These are phyloP conservation scores for Triplophysa rosa DNA, from an alignment of 2,113 vertebrate species.

Conservation along the genomic window DNA sequence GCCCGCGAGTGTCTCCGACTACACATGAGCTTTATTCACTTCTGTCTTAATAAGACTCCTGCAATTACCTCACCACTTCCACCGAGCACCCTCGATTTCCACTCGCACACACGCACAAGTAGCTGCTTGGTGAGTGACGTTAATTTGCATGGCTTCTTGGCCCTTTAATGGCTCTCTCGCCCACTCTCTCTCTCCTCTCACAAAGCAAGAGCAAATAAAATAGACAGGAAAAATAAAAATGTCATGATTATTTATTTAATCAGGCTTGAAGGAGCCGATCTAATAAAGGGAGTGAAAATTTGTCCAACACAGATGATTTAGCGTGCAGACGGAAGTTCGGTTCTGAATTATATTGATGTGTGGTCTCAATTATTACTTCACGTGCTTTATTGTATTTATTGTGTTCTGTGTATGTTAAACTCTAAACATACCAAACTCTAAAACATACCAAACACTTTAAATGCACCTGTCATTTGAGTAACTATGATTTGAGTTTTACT, in stretches of 20 bases:
- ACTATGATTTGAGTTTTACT: slow-evolving; percentile 1
- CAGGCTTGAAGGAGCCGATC: slow-evolving; percentile 55
- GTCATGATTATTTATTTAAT: slow-evolving; percentile 60
- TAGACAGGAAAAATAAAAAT: slow-evolving; percentile 57
- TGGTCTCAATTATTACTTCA: slow-evolving; percentile 12
- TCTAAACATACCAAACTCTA: not conserved
- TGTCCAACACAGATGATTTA: slow-evolving; percentile 52
- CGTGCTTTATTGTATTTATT: slow-evolving; percentile 2
- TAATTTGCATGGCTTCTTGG: slow-evolving; percentile 80
- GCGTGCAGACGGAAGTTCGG: slow-evolving; percentile 15
- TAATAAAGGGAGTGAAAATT: slow-evolving; percentile 51
- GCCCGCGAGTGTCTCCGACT: slow-evolving; percentile 53
- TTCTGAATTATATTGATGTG: slow-evolving; percentile 9
- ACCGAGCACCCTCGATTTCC: slow-evolving; percentile 17
- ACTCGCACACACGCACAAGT: slow-evolving; percentile 38
- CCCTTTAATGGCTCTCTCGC: slow-evolving; percentile 72
- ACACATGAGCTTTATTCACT: slow-evolving; percentile 22
- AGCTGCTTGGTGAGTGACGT: slow-evolving; percentile 76
- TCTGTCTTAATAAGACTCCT: slow-evolving; percentile 49
- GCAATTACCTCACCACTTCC: slow-evolving; percentile 45
- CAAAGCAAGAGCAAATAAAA: slow-evolving; percentile 52
- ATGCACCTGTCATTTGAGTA: not conserved
- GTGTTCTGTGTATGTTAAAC: not conserved
- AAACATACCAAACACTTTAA: not conserved
- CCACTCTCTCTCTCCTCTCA: slow-evolving; percentile 57